Conservation (phyloP, 2,888 invertebrate genomes). For the Drosophila falleni region DNA sequence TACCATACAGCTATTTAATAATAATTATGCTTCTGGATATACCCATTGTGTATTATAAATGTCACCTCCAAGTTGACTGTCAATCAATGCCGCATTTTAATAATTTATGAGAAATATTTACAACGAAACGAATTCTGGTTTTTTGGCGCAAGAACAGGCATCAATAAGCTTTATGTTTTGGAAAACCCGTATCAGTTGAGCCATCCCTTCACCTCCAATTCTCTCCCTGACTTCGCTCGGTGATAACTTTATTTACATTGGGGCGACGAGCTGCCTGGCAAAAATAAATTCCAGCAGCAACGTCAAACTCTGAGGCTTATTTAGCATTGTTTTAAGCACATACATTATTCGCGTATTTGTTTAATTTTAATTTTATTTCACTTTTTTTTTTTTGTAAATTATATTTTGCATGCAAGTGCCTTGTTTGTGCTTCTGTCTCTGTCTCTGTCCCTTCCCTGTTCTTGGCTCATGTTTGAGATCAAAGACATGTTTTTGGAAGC, state of each 20-base stretch:
- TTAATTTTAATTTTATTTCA: conserved; percentile 22
- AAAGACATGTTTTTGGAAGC: conserved; percentile 76
- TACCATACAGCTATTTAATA: not conserved
- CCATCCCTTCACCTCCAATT: not conserved
- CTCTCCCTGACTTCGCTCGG: conserved; percentile 1
- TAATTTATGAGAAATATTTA: conserved; percentile 38
- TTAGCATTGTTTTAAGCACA: conserved; percentile 66
- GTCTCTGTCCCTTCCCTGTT: conserved; percentile 1
- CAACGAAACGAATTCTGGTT: conserved; percentile 21
- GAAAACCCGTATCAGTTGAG: conserved; percentile 41
- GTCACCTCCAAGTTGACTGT: conserved; percentile 24
- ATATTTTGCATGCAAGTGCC: conserved; percentile 37
- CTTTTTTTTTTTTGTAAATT: conserved; percentile 31
- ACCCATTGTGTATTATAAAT: conserved; percentile 20
- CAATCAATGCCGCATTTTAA: conserved; percentile 36
- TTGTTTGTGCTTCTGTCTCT: conserved; percentile 25
- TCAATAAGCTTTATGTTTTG: conserved; percentile 62
- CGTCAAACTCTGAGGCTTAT: conserved; percentile 40
- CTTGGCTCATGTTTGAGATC: conserved; percentile 71
- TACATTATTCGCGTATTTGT: conserved; percentile 58
- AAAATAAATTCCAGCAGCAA: conserved; percentile 50
- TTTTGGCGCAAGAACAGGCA: conserved; percentile 26
- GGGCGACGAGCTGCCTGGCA: conserved; percentile 19
- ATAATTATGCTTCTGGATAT: conserved; percentile 6
- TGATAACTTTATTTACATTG: conserved; percentile 45